Percentiles rank a stretch among this genome's conserved stretches.
Evolutionary conservation across 1,140 invertebrate genomes (phyloP).

Genomic region (Samia ricini): DNA sequence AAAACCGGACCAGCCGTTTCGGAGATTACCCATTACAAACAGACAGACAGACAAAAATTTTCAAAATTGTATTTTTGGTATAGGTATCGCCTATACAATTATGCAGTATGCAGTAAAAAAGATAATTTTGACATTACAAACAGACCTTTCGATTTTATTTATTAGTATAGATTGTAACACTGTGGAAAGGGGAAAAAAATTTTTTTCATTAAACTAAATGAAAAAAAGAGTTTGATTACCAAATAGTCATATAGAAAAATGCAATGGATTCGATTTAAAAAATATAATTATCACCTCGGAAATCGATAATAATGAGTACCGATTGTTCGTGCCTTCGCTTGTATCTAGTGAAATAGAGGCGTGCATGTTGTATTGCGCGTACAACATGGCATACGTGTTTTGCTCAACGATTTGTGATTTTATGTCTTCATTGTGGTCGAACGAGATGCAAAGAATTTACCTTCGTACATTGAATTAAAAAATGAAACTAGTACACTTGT

Average conservation of each 20-base stretch:
- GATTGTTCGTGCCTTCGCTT: background rate
- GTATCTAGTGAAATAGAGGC: background rate
- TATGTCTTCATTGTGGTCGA: background rate
- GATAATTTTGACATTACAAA: no score
- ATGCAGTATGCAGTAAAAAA: no score
- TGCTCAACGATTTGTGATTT: background rate
- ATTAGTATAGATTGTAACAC: no score
- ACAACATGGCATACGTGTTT: background rate
- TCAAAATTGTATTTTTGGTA: no score
- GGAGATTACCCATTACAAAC: no score
- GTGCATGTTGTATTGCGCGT: background rate
- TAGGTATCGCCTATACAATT: no score
- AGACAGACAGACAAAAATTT: no score
- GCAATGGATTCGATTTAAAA: background rate
- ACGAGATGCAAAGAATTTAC: background rate
- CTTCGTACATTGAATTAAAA: background rate
- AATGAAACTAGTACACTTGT: background rate
- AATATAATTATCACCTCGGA: background rate
- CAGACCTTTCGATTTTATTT: no score
- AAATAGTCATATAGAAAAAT: background rate
- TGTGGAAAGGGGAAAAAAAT: no score
- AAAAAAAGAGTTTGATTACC: background rate
- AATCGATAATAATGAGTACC: background rate
- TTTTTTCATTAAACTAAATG: no score
- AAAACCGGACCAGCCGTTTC: no score